Evolutionary conservation across 2,797 vertebrate genomes (phyloP).

Genomic region (Agapornis canus): DNA sequence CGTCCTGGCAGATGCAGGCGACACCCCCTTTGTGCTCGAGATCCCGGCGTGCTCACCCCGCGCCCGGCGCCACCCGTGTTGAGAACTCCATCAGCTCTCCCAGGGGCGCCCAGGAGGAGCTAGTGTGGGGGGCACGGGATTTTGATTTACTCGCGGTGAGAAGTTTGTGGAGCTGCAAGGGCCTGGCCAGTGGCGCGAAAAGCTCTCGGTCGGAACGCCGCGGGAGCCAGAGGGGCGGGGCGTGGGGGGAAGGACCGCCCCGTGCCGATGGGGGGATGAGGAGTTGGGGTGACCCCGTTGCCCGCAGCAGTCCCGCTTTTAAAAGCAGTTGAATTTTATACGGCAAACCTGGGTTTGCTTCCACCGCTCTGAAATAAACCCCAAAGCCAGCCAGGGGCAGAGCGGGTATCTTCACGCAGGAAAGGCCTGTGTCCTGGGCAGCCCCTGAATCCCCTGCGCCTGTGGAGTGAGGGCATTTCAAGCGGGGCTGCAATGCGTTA

Average conservation of each 20-base stretch:
- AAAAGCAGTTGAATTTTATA: not conserved
- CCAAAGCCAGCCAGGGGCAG: not conserved
- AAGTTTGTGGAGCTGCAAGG: slow-evolving; percentile 39
- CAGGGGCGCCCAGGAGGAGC: fast-evolving
- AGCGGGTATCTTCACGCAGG: too few relatives aligned
- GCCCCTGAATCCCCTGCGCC: fast-evolving
- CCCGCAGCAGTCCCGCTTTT: fast-evolving
- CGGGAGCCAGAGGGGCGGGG: not conserved
- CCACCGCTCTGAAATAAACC: not conserved
- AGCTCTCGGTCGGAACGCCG: not conserved
- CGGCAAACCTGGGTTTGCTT: fast-evolving
- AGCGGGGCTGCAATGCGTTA: not conserved
- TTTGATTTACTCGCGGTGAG: fast-evolving
- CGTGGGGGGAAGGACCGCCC: not conserved
- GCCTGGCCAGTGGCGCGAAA: slow-evolving; percentile 69
- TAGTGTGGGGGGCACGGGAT: fast-evolving
- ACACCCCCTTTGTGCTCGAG: fast-evolving
- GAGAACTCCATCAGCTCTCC: fast-evolving
- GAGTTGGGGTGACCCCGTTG: fast-evolving
- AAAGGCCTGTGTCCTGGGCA: not conserved
- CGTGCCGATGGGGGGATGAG: fast-evolving
- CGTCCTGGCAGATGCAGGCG: slow-evolving; percentile 40
- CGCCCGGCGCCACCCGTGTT: fast-evolving
- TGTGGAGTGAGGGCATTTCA: not conserved
- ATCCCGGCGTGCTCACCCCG: fast-evolving